Evolutionary conservation across 2,888 invertebrate species (phyloP).

Genomic region (Thera obeliscata): DNA sequence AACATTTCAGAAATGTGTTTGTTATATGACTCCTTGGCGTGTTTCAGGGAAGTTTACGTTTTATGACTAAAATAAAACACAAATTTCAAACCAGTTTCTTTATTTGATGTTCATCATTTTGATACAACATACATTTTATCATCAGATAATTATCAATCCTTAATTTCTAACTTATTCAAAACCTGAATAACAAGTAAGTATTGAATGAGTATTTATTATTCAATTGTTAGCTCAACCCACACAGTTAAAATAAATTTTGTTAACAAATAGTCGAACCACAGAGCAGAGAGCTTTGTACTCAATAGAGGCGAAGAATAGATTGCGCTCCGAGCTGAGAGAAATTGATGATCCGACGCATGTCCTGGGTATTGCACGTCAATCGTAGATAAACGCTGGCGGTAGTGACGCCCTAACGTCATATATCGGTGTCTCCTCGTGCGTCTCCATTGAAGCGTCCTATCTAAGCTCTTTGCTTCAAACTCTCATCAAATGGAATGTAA

Average conservation of each 20-base stretch:
- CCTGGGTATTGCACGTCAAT: not conserved
- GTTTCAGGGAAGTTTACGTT: not conserved
- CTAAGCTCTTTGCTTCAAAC: constrained; percentile 29
- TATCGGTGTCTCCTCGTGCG: not conserved
- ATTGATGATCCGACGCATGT: not conserved
- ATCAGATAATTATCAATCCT: constrained; percentile 84
- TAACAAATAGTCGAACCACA: constrained; percentile 49
- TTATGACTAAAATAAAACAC: constrained; percentile 64
- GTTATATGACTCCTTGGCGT: not conserved
- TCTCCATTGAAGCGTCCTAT: not conserved
- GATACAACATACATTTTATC: constrained; percentile 85
- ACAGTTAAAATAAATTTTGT: constrained; percentile 49
- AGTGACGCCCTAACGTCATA: not conserved
- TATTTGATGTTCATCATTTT: constrained; percentile 84
- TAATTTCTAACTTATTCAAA: constrained; percentile 80
- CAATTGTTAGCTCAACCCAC: constrained; percentile 43
- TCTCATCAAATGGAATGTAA: constrained; percentile 38
- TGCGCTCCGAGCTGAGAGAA: not conserved
- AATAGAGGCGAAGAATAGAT: not conserved
- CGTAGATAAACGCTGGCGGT: not conserved
- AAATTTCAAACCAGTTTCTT: constrained; percentile 83
- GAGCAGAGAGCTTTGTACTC: constrained; percentile 15
- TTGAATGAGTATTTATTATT: constrained; percentile 62
- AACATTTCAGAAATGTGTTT: not conserved
- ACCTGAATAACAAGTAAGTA: constrained; percentile 78